Conservation (phyloP, 2,888 invertebrate genomes). For the Oithona nana region DNA sequence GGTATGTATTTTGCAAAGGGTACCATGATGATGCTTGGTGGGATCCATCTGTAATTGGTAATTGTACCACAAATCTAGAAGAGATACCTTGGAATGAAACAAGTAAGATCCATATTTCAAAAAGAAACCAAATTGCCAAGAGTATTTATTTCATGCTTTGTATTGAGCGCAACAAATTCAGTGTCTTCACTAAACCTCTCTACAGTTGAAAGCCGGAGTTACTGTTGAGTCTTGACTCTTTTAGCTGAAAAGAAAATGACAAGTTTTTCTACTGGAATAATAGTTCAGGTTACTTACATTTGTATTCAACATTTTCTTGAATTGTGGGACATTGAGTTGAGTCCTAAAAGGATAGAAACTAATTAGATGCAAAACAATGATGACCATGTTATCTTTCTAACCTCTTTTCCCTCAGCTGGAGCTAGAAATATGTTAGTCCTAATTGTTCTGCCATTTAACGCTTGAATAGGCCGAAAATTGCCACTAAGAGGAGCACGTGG, state of each 20-base stretch:
- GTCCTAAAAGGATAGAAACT: too few species aligned
- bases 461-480: slow-evolving; percentile 11
- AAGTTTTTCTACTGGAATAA: not conserved
- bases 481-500: slow-evolving; percentile 12
- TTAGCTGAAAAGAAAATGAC: not conserved
- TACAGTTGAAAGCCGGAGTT: not conserved
- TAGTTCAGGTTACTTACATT: not conserved
- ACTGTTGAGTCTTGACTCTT: not conserved
- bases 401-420: not conserved
- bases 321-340: not conserved
- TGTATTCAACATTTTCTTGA: not conserved
- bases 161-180: too few species aligned
- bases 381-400: not conserved
- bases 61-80: too few species aligned
- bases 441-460: slow-evolving; percentile 13
- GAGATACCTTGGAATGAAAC: too few species aligned
- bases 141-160: too few species aligned
- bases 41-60: too few species aligned
- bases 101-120: too few species aligned
- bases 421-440: slow-evolving; percentile 5
- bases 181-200: not conserved
- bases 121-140: too few species aligned
- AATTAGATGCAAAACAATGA: not conserved
- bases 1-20: too few species aligned
- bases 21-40: too few species aligned